Percentiles rank a stretch among this genome's conserved stretches.
Conservation (phyloP, 2,797 vertebrate genomes). For the Paedocypris micromegethes region DNA sequence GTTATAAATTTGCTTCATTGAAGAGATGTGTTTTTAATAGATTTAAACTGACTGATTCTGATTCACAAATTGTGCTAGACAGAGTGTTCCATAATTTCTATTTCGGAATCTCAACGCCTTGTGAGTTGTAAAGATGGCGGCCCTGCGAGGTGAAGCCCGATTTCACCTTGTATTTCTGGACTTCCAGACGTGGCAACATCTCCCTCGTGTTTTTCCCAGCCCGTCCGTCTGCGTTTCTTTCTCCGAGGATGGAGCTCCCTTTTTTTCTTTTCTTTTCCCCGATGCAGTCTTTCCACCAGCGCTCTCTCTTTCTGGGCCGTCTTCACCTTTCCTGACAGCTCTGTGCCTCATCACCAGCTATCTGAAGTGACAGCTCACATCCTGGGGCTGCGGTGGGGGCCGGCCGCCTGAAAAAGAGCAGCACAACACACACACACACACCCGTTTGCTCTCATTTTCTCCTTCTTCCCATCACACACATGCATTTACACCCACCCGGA, state of each 20-base stretch:
- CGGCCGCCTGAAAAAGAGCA: conserved; percentile 89
- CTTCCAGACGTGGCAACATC: neutral
- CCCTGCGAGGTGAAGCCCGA: too few species aligned
- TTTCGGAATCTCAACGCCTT: too few species aligned
- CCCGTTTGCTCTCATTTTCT: conserved; percentile 44
- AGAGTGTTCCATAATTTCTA: too few species aligned
- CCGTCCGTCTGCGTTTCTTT: conserved; percentile 21
- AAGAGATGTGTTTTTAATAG: too few species aligned
- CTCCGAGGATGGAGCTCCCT: conserved; percentile 66
- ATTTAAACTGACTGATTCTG: too few species aligned
- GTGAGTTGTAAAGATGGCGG: too few species aligned
- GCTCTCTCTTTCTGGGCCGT: conserved; percentile 72
- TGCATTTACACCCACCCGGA: conserved; percentile 56
- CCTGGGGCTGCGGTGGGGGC: conserved; percentile 85
- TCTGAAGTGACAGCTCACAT: conserved; percentile 97
- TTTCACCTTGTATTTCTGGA: too few species aligned
- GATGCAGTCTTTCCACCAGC: conserved; percentile 77
- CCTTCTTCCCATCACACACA: conserved; percentile 75
- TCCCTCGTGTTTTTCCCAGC: conserved; percentile 28
- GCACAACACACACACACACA: conserved; percentile 63
- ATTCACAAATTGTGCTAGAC: too few species aligned
- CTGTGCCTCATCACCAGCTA: conserved; percentile 91
- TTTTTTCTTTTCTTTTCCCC: conserved; percentile 54
- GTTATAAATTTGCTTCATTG: too few species aligned
- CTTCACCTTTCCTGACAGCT: conserved; percentile 94